These are phyloP conservation scores for Delphinapterus leucas DNA, from an alignment of 2,113 vertebrate genomes.

Conservation along the genomic window DNA sequence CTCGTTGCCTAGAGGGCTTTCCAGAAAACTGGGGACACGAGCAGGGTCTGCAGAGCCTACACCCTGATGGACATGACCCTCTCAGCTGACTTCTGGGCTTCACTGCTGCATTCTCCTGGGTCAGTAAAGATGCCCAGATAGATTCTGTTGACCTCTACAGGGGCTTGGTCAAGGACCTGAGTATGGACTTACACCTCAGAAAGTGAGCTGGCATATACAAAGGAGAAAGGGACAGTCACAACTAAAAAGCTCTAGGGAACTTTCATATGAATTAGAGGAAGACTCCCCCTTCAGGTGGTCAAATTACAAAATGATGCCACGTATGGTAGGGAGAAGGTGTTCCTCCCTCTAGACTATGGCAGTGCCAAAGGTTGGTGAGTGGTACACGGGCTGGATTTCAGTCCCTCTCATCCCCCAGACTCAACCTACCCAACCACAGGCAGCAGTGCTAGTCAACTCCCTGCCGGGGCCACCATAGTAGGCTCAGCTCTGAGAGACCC, in stretches of 20 bases:
- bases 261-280: not conserved
- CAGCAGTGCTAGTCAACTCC: not conserved
- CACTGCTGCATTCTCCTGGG: too few species aligned
- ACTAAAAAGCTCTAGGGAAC: not conserved
- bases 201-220: not conserved
- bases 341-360: not conserved
- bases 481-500: not conserved
- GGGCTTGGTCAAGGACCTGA: not conserved
- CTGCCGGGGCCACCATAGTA: not conserved
- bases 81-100: not conserved
- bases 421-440: not conserved
- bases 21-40: not conserved
- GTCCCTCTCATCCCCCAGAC: too few species aligned
- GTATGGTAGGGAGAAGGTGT: not conserved
- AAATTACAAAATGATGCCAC: not conserved
- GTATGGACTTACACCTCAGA: not conserved
- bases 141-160: not conserved
- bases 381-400: not conserved
- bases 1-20: conserved; percentile 59
- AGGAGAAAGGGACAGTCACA: not conserved
- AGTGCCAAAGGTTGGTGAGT: not conserved
- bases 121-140: not conserved
- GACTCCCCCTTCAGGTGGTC: not conserved
- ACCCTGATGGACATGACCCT: not conserved
- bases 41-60: not conserved